Evolutionary conservation across 2,888 invertebrate species (phyloP).

Genomic region (Thalpophila matura): DNA sequence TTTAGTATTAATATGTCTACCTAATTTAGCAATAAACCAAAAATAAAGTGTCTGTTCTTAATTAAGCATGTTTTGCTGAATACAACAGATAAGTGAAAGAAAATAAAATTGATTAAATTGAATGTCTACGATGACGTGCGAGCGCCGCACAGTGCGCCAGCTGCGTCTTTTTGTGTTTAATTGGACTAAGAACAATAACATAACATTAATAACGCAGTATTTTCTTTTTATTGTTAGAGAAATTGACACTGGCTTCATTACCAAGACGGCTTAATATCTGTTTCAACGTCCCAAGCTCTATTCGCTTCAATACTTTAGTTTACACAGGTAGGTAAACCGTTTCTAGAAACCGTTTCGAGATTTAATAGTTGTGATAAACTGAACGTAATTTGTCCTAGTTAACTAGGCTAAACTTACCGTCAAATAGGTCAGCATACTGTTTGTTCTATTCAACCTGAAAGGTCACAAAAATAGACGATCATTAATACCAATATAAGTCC

Average conservation of each 20-base stretch:
- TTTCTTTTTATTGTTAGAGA: neutral
- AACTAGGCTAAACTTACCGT: neutral
- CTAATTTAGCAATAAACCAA: neutral
- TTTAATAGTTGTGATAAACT: neutral
- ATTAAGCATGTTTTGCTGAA: slow-evolving; percentile 2
- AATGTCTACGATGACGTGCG: neutral
- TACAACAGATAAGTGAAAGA: neutral
- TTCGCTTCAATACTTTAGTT: neutral
- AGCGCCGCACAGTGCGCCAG: too few relatives aligned
- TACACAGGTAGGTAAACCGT: neutral
- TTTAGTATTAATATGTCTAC: too few relatives aligned
- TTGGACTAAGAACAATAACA: neutral
- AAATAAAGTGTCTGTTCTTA: neutral
- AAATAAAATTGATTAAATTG: slow-evolving; percentile 14
- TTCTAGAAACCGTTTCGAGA: neutral
- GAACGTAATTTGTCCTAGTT: neutral
- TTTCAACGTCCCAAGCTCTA: neutral
- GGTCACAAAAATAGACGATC: slow-evolving; percentile 16
- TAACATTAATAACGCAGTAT: too few relatives aligned
- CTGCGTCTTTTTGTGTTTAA: neutral
- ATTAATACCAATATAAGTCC: slow-evolving; percentile 54
- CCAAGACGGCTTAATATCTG: neutral
- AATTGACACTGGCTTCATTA: slow-evolving; percentile 3
- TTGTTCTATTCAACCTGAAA: slow-evolving; percentile 18
- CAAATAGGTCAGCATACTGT: neutral